Percentiles rank a stretch among this genome's conserved stretches.
These are phyloP conservation scores for Octomys mimax DNA, from an alignment of 2,797 vertebrate species.

Conservation along the genomic window DNA sequence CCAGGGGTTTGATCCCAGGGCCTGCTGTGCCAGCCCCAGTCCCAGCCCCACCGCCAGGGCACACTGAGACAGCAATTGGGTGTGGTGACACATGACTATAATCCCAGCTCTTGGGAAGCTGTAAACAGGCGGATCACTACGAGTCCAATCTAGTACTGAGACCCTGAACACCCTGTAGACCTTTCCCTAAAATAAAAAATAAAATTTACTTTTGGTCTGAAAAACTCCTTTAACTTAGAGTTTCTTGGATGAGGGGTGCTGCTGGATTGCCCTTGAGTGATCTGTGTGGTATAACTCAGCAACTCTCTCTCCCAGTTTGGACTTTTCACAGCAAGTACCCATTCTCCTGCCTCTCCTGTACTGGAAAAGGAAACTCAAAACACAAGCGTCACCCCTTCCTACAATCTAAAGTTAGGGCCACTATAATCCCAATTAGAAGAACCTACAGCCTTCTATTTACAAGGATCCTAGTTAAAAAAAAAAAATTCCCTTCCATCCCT, in stretches of 20 bases:
- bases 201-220: background rate
- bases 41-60: too few species aligned
- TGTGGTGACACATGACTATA: too few species aligned
- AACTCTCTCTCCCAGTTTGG: background rate
- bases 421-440: slow-evolving; percentile 72
- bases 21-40: too few species aligned
- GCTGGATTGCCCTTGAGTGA: background rate
- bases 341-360: slow-evolving; percentile 6
- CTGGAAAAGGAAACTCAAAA: slow-evolving; percentile 6
- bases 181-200: too few species aligned
- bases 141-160: too few species aligned
- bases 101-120: too few species aligned
- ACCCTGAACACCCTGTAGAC: too few species aligned
- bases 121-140: too few species aligned
- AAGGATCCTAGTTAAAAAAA: background rate
- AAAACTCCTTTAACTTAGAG: slow-evolving; percentile 41
- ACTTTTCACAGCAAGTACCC: background rate
- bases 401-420: slow-evolving; percentile 69
- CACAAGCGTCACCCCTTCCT: slow-evolving; percentile 63
- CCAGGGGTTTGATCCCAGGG: too few species aligned
- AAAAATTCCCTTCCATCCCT: background rate
- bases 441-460: background rate
- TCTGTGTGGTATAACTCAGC: background rate
- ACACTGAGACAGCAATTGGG: too few species aligned
- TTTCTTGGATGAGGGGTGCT: background rate